phyloP scores from a whole-genome alignment of 2,113 vertebrate species.

The Panthera leo region DNA sequence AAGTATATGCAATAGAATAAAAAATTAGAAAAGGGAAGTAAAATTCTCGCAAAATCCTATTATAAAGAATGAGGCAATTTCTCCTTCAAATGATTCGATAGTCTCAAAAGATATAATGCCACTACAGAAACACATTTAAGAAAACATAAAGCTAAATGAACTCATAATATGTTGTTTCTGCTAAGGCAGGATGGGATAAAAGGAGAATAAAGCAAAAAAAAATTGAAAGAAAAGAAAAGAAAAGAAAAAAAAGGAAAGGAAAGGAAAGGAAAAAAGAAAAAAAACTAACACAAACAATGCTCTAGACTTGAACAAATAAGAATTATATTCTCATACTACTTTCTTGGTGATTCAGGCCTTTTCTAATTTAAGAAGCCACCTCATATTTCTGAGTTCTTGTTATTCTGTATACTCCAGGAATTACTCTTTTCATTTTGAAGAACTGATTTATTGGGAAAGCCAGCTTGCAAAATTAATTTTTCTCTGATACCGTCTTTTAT shows the following conservation, averaged over 20 bases:
- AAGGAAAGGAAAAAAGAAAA: background rate
- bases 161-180: slow-evolving; percentile 54
- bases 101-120: slow-evolving; percentile 68
- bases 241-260: background rate
- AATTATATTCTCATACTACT: background rate
- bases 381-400: slow-evolving; percentile 15
- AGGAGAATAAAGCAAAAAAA: background rate
- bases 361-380: slow-evolving; percentile 44
- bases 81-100: slow-evolving; percentile 64
- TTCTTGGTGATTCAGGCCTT: background rate
- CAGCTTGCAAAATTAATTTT: slow-evolving; percentile 53
- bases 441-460: slow-evolving; percentile 49
- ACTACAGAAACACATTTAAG: slow-evolving; percentile 78
- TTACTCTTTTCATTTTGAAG: slow-evolving; percentile 40
- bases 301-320: slow-evolving; percentile 23
- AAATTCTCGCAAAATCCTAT: slow-evolving; percentile 71
- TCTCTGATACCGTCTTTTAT: slow-evolving; percentile 39
- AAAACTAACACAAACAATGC: background rate
- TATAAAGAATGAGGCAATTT: slow-evolving; percentile 72
- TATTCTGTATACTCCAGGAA: background rate
- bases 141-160: slow-evolving; percentile 78
- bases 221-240: background rate
- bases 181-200: slow-evolving; percentile 54
- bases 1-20: slow-evolving; percentile 56
- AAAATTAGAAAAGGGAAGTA: slow-evolving; percentile 64